Base-by-base conservation (phyloP, 2,113 vertebrate species). In the Eulemur rufifrons region DNA sequence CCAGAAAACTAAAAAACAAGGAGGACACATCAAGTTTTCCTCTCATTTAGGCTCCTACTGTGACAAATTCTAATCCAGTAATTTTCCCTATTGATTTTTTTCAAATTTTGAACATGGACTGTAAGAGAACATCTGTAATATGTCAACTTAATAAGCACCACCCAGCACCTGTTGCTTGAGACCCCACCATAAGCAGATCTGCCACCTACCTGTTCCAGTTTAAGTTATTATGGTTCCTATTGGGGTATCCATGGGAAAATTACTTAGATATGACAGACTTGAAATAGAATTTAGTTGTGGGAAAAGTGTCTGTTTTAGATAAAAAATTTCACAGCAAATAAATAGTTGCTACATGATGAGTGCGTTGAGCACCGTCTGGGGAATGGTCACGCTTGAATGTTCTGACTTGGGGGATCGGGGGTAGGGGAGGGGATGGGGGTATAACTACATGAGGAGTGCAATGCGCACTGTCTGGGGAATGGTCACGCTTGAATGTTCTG, bases 291-390 rank as follows among this genome's bases (percentile, higher is more conserved):
- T 88, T 74, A 95, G 32, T 88, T 25, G 3, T 13, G 12, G 66
- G 10, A 86, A 66, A 78, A 50, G 47, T 71, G 4, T n/a, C 29
- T 86, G 27, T 63, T 76, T 92, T 42, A 87, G 61, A 6, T 39
- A 45, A 89, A 92, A 92, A 90, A 73, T 74, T 92, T 74, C 5
- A 29, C 37, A 92, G 89, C 29, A 94, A 73, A 63, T 78, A 83
- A 77, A 86, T 45, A 89, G 34, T 96, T 82, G 69, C 45, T 94
- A 68, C 39, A 39, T 39, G 39, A 39, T 39, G 39, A 39, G 39
- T 39, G 39, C 39, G 39, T 39, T 39, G 39, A 3, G 39, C 39
- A 39, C 39, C 39, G 39, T 39, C 39, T 39, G 39, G 39, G 39
- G 39, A 39, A 39, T 39, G 37, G 37, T 39, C 37, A 39, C 37